Conservation (phyloP, 2,888 invertebrate genomes). For the Eumerus sabulonum region DNA sequence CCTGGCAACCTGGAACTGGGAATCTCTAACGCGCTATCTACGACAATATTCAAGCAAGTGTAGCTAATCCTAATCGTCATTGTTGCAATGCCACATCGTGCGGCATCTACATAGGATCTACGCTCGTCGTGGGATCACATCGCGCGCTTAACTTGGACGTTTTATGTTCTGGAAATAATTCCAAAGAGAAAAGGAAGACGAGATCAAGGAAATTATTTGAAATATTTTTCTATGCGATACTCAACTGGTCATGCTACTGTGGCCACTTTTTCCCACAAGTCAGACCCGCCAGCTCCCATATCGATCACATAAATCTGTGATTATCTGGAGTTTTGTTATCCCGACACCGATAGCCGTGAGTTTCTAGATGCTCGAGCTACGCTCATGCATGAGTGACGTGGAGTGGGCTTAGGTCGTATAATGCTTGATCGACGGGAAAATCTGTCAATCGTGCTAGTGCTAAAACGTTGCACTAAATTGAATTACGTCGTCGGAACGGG, state of each 20-base stretch:
- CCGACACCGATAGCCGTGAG: not conserved
- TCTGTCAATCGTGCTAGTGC: too few species aligned
- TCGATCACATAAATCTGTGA: conserved; percentile 66
- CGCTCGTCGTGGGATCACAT: conserved; percentile 38
- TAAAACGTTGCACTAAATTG: too few species aligned
- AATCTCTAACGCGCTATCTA: conserved; percentile 18
- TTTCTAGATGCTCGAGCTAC: too few species aligned
- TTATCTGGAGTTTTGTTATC: conserved; percentile 58
- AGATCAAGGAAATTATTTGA: conserved; percentile 18
- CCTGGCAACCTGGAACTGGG: not conserved
- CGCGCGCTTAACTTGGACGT: conserved; percentile 42
- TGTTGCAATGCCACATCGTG: too few species aligned
- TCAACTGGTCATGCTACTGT: conserved; percentile 49
- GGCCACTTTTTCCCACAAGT: conserved; percentile 58
- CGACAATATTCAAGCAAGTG: conserved; percentile 32
- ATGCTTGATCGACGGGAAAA: not conserved
- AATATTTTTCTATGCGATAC: conserved; percentile 34
- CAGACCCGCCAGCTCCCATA: conserved; percentile 40
- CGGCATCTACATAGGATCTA: conserved; percentile 48
- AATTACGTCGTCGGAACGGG: too few species aligned
- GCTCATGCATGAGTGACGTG: too few species aligned
- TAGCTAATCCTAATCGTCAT: conserved; percentile 58
- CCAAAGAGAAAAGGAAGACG: not conserved
- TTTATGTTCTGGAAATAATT: conserved; percentile 68
- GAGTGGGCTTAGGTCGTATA: not conserved